Percentiles rank a stretch among this genome's conserved stretches.
phyloP scores from a whole-genome alignment of 1,140 invertebrate genomes.

The Linepithema humile region DNA sequence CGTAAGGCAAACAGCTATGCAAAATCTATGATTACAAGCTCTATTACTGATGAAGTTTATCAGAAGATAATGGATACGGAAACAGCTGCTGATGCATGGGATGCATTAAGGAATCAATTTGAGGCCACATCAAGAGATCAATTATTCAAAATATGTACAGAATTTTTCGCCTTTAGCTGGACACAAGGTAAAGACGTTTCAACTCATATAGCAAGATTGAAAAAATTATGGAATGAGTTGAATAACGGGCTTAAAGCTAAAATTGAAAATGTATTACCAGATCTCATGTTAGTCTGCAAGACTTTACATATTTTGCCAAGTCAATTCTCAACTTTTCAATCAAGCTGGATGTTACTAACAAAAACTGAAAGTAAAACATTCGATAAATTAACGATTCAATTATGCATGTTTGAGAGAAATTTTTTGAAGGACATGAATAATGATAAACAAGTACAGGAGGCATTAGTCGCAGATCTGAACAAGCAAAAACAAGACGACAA shows the following conservation, averaged over 20 bases:
- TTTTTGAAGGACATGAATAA: not conserved
- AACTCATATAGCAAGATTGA: not conserved
- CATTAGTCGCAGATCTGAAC: not conserved
- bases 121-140: not conserved
- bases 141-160: not conserved
- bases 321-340: not conserved
- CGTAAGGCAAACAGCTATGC: not conserved
- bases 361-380: not conserved
- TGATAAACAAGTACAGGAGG: not conserved
- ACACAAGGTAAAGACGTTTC: not conserved
- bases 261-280: not conserved
- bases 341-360: not conserved
- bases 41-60: not conserved
- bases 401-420: not conserved
- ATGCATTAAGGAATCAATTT: not conserved
- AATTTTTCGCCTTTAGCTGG: not conserved
- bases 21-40: not conserved
- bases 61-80: not conserved
- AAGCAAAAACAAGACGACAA: not conserved
- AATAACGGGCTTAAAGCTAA: not conserved
- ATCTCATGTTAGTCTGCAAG: not conserved
- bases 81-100: not conserved
- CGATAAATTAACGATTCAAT: not conserved
- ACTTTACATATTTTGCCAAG: not conserved
- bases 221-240: not conserved